A percentile compares a stretch with the other conserved stretches of the same genome.
phyloP scores from a whole-genome alignment of 2,797 vertebrate genomes.

The Spheniscus humboldti region DNA sequence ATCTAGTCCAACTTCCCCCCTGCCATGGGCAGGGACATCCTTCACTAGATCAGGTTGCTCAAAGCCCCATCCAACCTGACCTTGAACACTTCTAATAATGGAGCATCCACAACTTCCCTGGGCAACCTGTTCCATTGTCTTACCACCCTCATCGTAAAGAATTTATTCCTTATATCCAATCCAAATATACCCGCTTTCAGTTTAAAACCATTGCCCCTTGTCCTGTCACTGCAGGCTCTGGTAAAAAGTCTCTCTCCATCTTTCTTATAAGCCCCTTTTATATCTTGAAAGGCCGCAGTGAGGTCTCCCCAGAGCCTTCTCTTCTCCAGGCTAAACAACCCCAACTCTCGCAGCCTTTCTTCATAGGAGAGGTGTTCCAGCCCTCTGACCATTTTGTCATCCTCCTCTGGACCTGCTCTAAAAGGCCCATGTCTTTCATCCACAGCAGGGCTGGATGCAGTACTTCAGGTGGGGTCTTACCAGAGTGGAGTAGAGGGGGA shows the following conservation, averaged over 20 bases:
- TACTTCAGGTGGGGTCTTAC: neutral
- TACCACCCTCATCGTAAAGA: neutral
- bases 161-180: neutral
- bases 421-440: neutral
- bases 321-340: neutral
- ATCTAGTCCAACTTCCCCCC: neutral
- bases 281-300: neutral
- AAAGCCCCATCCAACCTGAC: neutral
- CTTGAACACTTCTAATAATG: neutral
- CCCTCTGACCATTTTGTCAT: neutral
- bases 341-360: neutral
- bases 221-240: neutral
- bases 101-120: neutral
- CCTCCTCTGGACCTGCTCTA: neutral
- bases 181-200: neutral
- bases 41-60: neutral
- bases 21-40: neutral
- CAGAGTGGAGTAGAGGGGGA: neutral
- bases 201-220: neutral
- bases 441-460: neutral
- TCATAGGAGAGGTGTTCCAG: neutral
- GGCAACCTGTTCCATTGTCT: neutral
- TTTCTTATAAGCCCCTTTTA: neutral
- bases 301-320: neutral
- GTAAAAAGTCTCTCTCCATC: neutral